Evolutionary conservation across 2,797 vertebrate genomes (phyloP), one percentile per base, ranked within the genome.

Genomic region (Centroberyx gerrardi): DNA sequence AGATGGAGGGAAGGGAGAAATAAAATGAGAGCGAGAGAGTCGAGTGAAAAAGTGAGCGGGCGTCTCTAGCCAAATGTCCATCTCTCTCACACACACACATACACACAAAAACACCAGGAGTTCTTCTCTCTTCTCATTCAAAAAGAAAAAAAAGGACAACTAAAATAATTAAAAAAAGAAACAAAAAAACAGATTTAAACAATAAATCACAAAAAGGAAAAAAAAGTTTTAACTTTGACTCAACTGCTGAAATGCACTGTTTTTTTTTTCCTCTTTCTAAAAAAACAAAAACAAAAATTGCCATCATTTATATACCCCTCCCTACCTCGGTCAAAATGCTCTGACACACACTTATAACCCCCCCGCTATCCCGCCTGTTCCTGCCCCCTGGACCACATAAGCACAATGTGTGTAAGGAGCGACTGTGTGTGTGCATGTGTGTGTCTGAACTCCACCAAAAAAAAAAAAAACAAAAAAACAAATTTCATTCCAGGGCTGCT

Each of bases 171-270:
- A 74, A 87, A 88, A 48, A 38, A 86, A 81, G 49, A 78, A 83
- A 85, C 9, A 59, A 56, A 59, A 48, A 44, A 59, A 22, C 22
- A 22, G 54, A 87, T 71, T 42, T 29, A 33, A 48, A 27, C 71
- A 83, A 84, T 62, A 83, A 87, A 78, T 49, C 15, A 31, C 44
- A 48, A 86, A 74, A 68, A 3, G 59, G 73, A 80, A 52, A 51
- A 55, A 61, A 46, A 85, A 56, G 14, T 13, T 68, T 62, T 59
- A 33, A 58, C 33, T 51, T 46, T 55, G 68, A 84, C 74, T 76
- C 65, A 74, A 81, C 64, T 88, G 81, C 64, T 88, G 82, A 90
- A 93, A 89, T 84, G 83, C 76, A 88, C 82, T 68, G 72, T 56
- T 61, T 62, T 55, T 60, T 71, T 72, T 33, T 48, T 65, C 74